Evolutionary conservation across 2,888 invertebrate genomes (phyloP).

Genomic region (Rhingia rostrata): DNA sequence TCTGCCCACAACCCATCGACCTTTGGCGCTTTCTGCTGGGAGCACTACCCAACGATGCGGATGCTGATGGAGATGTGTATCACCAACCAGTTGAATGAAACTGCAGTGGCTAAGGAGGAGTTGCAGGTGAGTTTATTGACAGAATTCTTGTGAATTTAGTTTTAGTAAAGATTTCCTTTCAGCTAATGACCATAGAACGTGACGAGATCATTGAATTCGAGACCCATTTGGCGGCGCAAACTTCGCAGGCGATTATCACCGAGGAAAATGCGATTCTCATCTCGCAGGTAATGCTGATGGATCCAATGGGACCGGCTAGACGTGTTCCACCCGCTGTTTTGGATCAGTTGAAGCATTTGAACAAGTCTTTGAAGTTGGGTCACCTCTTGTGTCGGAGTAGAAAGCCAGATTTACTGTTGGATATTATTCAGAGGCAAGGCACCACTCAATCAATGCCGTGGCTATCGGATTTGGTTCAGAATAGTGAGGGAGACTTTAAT

Average conservation of each 20-base stretch:
- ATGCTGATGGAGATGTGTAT: slow-evolving; percentile 98
- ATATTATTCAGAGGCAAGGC: slow-evolving; percentile 95
- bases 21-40: slow-evolving; percentile 94
- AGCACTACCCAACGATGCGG: slow-evolving; percentile 94
- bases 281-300: slow-evolving; percentile 92
- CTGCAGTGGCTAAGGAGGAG: slow-evolving; percentile 86
- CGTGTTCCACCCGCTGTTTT: slow-evolving; percentile 90
- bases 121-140: slow-evolving; percentile 83
- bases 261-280: slow-evolving; percentile 94
- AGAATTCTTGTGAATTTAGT: background rate
- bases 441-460: slow-evolving; percentile 98
- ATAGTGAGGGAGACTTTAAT: slow-evolving; percentile 90
- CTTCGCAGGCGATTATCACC: slow-evolving; percentile 93
- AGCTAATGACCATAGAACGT: slow-evolving; percentile 87
- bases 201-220: slow-evolving; percentile 94
- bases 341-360: slow-evolving; percentile 91
- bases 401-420: slow-evolving; percentile 95
- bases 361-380: slow-evolving; percentile 91
- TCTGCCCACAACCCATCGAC: slow-evolving; percentile 95
- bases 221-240: slow-evolving; percentile 94
- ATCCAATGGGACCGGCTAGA: slow-evolving; percentile 92
- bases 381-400: slow-evolving; percentile 94
- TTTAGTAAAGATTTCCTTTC: slow-evolving; percentile 33
- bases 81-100: slow-evolving; percentile 88
- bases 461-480: slow-evolving; percentile 96